Conservation (phyloP, 37 sponge, comb jelly and placozoan species). For the Ephydatia muelleri region DNA sequence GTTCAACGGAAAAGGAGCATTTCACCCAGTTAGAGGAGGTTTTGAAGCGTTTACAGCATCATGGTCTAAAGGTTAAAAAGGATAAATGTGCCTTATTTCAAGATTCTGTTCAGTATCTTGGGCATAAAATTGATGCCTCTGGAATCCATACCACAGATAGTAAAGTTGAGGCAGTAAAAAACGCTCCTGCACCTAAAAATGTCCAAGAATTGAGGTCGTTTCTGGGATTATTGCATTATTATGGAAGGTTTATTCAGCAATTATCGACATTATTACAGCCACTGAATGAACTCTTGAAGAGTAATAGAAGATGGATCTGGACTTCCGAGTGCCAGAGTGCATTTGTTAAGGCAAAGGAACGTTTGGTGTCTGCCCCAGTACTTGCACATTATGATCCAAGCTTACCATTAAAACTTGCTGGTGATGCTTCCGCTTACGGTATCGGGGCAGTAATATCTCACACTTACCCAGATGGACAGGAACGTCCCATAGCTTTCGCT, state of each 20-base stretch:
- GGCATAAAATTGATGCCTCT: conserved; percentile 7
- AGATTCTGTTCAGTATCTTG: conserved; percentile 26
- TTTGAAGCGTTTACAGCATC: background rate
- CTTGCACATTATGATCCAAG: conserved; percentile 26
- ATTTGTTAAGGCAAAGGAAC: conserved; percentile 16
- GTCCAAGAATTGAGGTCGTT: too few species aligned
- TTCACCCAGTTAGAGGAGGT: conserved; percentile 16
- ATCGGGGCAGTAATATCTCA: conserved; percentile 48
- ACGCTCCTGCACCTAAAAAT: background rate
- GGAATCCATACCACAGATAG: conserved; percentile 22
- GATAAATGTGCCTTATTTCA: conserved; percentile 27
- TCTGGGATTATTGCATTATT: conserved; percentile 31
- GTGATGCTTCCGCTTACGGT: conserved; percentile 47
- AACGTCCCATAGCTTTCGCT: conserved; percentile 55
- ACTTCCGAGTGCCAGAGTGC: conserved; percentile 4
- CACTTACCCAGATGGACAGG: conserved; percentile 14
- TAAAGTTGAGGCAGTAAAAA: conserved; percentile 18
- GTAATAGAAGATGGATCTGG: conserved; percentile 22
- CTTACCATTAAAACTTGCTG: conserved; percentile 13
- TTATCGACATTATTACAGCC: conserved; percentile 26
- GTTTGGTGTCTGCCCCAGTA: conserved; percentile 11
- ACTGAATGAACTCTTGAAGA: conserved; percentile 10
- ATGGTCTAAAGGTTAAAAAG: conserved; percentile 22
- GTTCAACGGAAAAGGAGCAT: too few species aligned
- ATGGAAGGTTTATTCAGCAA: conserved; percentile 41